phyloP scores from a whole-genome alignment of 2,113 vertebrate species.

The Galeopterus variegatus region DNA sequence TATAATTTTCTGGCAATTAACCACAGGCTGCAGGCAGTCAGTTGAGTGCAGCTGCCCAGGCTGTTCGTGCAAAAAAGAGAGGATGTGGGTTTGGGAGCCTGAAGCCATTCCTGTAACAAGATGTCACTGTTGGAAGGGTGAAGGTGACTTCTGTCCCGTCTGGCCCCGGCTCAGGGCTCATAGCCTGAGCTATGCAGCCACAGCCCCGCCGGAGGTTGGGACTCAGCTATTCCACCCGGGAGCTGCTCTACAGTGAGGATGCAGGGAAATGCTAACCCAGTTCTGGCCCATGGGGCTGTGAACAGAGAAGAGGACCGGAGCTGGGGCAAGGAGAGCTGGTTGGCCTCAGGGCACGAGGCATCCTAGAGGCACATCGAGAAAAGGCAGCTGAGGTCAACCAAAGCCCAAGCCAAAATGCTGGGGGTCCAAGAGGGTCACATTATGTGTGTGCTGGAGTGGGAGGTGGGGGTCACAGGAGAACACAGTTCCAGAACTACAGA shows the following conservation, averaged over 20 bases:
- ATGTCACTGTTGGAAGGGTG: slow-evolving; percentile 40
- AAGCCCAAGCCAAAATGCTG: not conserved
- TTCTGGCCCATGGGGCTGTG: not conserved
- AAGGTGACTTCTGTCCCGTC: slow-evolving; percentile 21
- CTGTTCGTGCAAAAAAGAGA: slow-evolving; percentile 37
- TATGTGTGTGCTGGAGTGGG: not conserved
- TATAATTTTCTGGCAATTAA: slow-evolving; percentile 65
- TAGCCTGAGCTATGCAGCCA: not conserved
- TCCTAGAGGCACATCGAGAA: not conserved
- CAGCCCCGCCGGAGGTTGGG: not conserved
- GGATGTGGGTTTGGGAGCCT: slow-evolving; percentile 51
- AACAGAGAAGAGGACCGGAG: not conserved
- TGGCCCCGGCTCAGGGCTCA: not conserved
- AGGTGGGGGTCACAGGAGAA: not conserved
- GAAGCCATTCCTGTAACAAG: slow-evolving; percentile 61
- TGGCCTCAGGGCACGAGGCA: not conserved
- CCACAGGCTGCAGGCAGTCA: not conserved
- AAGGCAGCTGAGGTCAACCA: not conserved
- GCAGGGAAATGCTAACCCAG: not conserved
- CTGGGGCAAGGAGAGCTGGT: not conserved
- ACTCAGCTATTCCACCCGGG: not conserved
- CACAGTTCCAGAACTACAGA: no score
- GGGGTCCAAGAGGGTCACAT: not conserved
- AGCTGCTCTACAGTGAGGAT: not conserved
- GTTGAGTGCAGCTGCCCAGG: not conserved